Conservation (phyloP, 2,888 invertebrate species). For the Anarsia innoxiella region DNA sequence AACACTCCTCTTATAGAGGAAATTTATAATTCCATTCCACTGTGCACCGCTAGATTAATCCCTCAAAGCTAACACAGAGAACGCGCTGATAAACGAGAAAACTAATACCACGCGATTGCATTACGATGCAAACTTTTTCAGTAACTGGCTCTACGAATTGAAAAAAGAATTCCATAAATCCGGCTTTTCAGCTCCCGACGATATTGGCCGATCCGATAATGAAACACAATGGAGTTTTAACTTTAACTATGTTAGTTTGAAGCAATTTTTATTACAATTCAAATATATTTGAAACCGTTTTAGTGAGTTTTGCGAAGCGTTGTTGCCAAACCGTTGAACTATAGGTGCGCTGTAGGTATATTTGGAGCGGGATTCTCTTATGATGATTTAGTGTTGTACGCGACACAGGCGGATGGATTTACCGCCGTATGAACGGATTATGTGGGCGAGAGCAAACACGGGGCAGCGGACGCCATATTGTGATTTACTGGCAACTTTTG, state of each 20-base stretch:
- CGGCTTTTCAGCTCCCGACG: constrained; percentile 48
- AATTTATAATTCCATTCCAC: constrained; percentile 47
- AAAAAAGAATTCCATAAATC: constrained; percentile 55
- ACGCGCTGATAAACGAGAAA: constrained; percentile 64
- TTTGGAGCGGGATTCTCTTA: constrained; percentile 67
- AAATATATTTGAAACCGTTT: constrained; percentile 14
- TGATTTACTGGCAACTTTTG: constrained; percentile 69
- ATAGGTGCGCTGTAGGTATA: constrained; percentile 29
- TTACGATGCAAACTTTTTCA: constrained; percentile 72
- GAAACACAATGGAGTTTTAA: constrained; percentile 48
- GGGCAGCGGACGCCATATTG: constrained; percentile 70
- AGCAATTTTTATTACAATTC: constrained; percentile 27
- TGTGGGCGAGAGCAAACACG: constrained; percentile 75
- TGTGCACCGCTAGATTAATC: constrained; percentile 58
- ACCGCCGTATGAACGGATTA: constrained; percentile 73
- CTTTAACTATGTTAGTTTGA: constrained; percentile 36
- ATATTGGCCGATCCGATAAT: constrained; percentile 55
- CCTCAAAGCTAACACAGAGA: constrained; percentile 68
- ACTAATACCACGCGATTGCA: constrained; percentile 69
- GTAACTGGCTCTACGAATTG: constrained; percentile 58
- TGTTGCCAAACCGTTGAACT: constrained; percentile 33
- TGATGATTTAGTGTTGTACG: constrained; percentile 69
- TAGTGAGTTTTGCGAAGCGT: constrained; percentile 22
- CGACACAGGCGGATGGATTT: constrained; percentile 71
- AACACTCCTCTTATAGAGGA: constrained; percentile 27